These are phyloP conservation scores for Proteles cristata DNA, from an alignment of 2,113 vertebrate species.

Conservation along the genomic window DNA sequence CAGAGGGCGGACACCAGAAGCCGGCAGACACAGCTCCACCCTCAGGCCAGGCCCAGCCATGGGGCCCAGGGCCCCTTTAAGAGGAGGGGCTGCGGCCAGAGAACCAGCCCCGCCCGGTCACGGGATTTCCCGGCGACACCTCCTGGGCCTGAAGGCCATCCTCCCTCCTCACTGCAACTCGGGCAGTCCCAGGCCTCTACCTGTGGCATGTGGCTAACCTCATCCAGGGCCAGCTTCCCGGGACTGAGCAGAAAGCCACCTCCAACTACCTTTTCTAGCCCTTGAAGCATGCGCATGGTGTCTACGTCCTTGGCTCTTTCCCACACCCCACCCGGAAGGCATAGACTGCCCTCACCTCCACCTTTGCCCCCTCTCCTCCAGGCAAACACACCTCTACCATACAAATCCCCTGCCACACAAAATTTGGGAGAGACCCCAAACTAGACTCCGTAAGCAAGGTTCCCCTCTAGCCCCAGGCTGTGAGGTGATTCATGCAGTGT, in stretches of 20 bases:
- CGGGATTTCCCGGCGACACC: neutral
- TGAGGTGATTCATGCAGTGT: neutral
- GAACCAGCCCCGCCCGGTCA: neutral
- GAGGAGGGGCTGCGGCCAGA: slow-evolving; percentile 68
- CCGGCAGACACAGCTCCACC: neutral
- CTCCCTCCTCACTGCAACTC: neutral
- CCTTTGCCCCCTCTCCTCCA: neutral
- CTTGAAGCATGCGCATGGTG: neutral
- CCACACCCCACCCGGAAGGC: neutral
- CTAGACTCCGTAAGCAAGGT: neutral
- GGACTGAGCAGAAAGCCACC: neutral
- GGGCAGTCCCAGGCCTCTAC: neutral
- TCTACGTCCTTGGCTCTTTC: neutral
- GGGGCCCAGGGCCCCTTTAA: slow-evolving; percentile 57
- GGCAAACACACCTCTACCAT: neutral
- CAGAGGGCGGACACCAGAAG: neutral
- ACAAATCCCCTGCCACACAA: neutral
- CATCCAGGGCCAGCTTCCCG: neutral
- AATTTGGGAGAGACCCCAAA: neutral
- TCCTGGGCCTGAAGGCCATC: neutral
- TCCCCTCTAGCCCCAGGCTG: neutral
- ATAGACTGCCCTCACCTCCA: no score
- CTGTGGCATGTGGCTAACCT: neutral
- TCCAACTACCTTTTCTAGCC: neutral
- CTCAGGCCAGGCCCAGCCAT: neutral